Conservation (phyloP, 2,797 vertebrate genomes). For the Peromyscus nudipes region DNA sequence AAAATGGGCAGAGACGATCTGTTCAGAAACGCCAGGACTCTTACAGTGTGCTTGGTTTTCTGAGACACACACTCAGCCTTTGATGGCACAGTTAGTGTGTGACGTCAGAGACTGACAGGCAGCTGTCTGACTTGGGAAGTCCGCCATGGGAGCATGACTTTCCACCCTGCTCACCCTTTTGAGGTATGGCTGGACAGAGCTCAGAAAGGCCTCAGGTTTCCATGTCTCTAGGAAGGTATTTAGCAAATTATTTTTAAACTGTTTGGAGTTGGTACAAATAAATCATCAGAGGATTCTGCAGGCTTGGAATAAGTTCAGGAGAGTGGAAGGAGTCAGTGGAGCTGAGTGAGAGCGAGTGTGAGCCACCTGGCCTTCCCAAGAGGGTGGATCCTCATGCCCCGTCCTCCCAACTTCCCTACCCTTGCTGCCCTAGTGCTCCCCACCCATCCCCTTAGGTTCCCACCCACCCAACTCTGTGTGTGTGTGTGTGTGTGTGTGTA, state of each 20-base stretch:
- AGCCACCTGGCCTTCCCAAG: background rate
- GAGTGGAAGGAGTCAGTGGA: background rate
- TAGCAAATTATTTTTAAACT: conserved; percentile 81
- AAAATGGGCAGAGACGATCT: conserved; percentile 70
- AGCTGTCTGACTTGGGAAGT: conserved; percentile 79
- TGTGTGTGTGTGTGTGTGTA: background rate
- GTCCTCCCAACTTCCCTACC: fast-evolving
- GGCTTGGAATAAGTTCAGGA: conserved; percentile 26
- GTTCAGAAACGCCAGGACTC: conserved; percentile 61
- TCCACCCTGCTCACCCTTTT: conserved; percentile 71
- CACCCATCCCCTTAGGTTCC: background rate
- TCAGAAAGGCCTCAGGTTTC: conserved; percentile 81
- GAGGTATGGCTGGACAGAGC: conserved; percentile 80
- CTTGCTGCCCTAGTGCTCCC: background rate
- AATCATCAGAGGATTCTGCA: conserved; percentile 73
- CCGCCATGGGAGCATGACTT: conserved; percentile 77
- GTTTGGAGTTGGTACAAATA: conserved; percentile 79
- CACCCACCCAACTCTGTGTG: background rate
- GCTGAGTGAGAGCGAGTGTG: background rate
- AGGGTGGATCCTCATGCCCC: background rate
- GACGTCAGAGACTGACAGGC: conserved; percentile 71
- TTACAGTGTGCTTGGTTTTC: conserved; percentile 71
- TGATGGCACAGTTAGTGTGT: conserved; percentile 66
- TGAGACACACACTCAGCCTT: conserved; percentile 75
- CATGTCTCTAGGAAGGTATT: conserved; percentile 82